Evolutionary conservation across 2,113 vertebrate genomes (phyloP).

Genomic region (Eolophus roseicapilla): DNA sequence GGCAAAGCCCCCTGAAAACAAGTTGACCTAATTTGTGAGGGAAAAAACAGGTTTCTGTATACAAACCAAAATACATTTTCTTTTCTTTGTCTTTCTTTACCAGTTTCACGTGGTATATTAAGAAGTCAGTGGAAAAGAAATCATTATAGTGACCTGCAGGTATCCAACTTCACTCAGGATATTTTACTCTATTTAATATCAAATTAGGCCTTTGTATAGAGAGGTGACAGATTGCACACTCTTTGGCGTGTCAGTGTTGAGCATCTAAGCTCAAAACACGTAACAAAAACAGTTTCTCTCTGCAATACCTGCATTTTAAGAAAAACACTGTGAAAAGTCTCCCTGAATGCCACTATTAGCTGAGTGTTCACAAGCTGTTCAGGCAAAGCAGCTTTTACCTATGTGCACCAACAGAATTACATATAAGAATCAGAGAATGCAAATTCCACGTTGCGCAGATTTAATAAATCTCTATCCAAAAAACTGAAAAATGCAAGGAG

Average conservation of each 20-base stretch:
- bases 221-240: not conserved
- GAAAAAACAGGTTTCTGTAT: not conserved
- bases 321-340: not conserved
- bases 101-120: not conserved
- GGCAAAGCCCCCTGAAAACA: not conserved
- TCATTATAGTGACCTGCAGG: not conserved
- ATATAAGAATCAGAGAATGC: not conserved
- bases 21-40: not conserved
- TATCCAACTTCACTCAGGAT: not conserved
- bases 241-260: not conserved
- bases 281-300: not conserved
- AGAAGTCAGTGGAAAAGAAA: not conserved
- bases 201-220: not conserved
- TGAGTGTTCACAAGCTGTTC: not conserved
- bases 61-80: not conserved
- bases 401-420: not conserved
- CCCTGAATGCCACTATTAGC: not conserved
- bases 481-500: not conserved
- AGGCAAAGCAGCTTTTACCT: slow-evolving; percentile 6
- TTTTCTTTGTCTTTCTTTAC: not conserved
- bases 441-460: not conserved
- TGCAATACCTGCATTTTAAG: not conserved
- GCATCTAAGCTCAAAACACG: not conserved
- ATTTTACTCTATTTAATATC: not conserved
- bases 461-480: not conserved